Evolutionary conservation across 1,140 invertebrate genomes (phyloP).

Genomic region (Belonocnema kinseyi): DNA sequence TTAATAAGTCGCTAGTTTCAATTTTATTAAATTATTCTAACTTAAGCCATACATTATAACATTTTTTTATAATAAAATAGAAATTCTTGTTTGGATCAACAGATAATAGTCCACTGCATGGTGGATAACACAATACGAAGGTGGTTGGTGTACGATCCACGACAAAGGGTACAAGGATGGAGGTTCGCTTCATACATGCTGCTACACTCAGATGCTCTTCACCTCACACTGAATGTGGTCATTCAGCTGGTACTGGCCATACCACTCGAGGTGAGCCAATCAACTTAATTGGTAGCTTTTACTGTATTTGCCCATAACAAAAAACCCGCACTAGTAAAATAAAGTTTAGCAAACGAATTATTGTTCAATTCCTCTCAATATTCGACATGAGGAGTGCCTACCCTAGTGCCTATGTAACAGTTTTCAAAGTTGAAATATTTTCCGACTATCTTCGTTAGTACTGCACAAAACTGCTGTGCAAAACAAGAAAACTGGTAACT

Average conservation of each 20-base stretch:
- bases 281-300: constrained; percentile 56
- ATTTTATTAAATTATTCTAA: too few relatives aligned
- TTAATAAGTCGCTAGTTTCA: too few relatives aligned
- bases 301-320: background rate
- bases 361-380: background rate
- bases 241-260: constrained; percentile 83
- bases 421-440: background rate
- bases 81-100: constrained; percentile 27
- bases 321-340: background rate
- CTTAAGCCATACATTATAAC: too few relatives aligned
- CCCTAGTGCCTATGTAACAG: background rate
- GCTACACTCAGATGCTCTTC: constrained; percentile 84
- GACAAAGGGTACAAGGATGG: constrained; percentile 83
- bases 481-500: too few relatives aligned
- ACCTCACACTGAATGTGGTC: constrained; percentile 79
- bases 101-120: constrained; percentile 76
- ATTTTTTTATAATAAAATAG: too few relatives aligned
- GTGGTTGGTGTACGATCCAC: constrained; percentile 83
- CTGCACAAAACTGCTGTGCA: background rate
- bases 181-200: constrained; percentile 89
- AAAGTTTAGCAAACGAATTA: background rate
- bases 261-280: constrained; percentile 76
- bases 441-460: background rate
- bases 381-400: background rate
- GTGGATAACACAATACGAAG: constrained; percentile 72